Base-by-base conservation (phyloP, 2,888 invertebrate species). In the Timandra comae region DNA sequence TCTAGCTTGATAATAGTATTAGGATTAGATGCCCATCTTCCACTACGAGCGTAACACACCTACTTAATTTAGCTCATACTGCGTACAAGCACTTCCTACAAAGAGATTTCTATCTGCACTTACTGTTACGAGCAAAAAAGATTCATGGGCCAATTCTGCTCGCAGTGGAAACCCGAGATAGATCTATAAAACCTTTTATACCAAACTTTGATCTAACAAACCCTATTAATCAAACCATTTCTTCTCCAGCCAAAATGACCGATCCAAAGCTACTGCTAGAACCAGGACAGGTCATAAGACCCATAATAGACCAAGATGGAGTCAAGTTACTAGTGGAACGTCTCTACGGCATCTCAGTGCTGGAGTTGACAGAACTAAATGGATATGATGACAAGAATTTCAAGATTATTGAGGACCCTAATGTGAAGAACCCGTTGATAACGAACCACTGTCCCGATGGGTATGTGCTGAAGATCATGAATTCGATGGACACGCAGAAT, bases 371-470 rank as follows among this genome's bases (percentile, higher is more conserved):
- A 0, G 90, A 91, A 54, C 75, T 94, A 3, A 89, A 91, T 43
- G 91, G 92, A 1, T 95, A 94, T 58, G 94, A 94, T 54, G 95
- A 95, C 67, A 90, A 87, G 65, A 95, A 94, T 73, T 93, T 89
- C 67, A 89, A 88, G 55, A 77, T 94, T 7, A 63, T 75, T 1
- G 91, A 91, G 41, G 84, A 85, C 6, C 79, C 85, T 0, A 86
- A 86, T 38, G 81, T 88, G 38, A 86, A 88, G 60, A 92, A 91
- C 67, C 88, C 89, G 0, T 57, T 91, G 10, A 88, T 90, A 38
- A 74, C 84, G 0, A 61, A 75, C 2, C 81, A 87, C 42, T 84
- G 85, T 41, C 76, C 87, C 0, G 65, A 90, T 47, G 93, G 93
- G 0, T 94, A 93, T 59, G 91, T 94, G 10, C 72, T 97, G 36